Evolutionary conservation across 1,140 invertebrate species (phyloP), one percentile per base, ranked within the genome.

Genomic region (Himalopsyche phryganea): DNA sequence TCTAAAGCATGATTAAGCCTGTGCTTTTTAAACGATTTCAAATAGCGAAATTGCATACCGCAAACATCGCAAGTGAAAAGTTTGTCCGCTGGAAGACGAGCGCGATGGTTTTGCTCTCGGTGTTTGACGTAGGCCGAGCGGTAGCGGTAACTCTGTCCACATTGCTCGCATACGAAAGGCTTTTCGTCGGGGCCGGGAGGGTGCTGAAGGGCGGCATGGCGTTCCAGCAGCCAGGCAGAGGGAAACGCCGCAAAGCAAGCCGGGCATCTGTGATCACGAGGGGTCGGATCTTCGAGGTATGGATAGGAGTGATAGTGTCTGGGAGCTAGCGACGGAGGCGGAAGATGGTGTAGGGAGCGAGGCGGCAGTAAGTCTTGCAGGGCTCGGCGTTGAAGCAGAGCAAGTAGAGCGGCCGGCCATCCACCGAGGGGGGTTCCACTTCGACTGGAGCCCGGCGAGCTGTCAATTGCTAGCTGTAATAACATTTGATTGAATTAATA

Each of bases 1-100:
- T 92, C 90, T 1, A 92, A 69, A 1, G 90, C 88, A 67, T 94
- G 91, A 67, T 94, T 94, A 15, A 92, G 77, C 10, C 90, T 81
- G 67, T 92, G 91, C 71, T 93, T 92, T 71, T 92, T 91, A 71
- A 93, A 93, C 0, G 90, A 92, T 69, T 92, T 92, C 15, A 92
- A 80, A 70, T 91, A 92, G 55, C 88, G 80, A 69, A 93, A 93
- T 70, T 92, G 90, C 90, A 92, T 92, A 17, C 90, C 90, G 72
- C 90, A 93, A 1, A 92, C 89, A 66, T 92, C 90, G 69, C 90
- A 94, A 15, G 90, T 91, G 73, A 92, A 94, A 1, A 92, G 80
- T 69, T 92, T 92, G 73, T 92, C 90, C 6, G 90, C 90, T 0
- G 91, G 91, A 6, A 92, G 73, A 1, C 90, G 78, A 1, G 90